Base-by-base conservation (phyloP, 37 sponge, comb jelly and placozoan genomes). In the Haliclona indistincta region DNA sequence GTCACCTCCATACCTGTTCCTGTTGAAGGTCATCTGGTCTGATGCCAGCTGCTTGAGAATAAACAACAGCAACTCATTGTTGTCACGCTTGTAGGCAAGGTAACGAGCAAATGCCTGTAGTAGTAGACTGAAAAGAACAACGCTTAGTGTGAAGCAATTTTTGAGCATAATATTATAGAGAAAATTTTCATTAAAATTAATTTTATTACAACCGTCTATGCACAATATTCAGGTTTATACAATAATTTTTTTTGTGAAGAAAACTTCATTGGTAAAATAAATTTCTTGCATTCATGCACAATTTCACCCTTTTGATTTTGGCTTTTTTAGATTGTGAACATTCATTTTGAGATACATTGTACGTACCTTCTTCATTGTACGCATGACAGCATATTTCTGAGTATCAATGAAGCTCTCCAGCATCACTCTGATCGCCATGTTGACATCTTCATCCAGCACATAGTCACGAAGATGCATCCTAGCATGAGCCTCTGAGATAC, bases 361-460 rank as follows among this genome's bases (percentile, higher is more conserved):
- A 8, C 60, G n/a, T n/a, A 94, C 95, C 95, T 96, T 96, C 44
- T 86, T 85, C 99, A 98, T 98, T 40, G 90, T 95, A 43, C 92
- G 84, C 99, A 98, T 98, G 38, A 98, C 96, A 30, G 99, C 87
- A 74, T 79, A 95, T 68, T 98, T 98, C 89, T 98, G 99, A 19
- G 99, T 95, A 82, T 98, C 99, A 58, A 98, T 98, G 84, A 98
- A 98, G 71, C 99, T 95, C 89, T 98, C 99, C 80, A 98, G 87
- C 88, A 93, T 82, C 4, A 95, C 90, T 25, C 99, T 85, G 30
- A 98, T 95, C 43, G 99, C 99, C 88, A 98, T 98, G 78, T 98
- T 92, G 37, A 98, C 90, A 63, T 98, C 99, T 68, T 98, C 99
- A 42, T 93, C 91, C 19, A 79, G 68, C 17, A 98, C 99, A 74